Percentiles rank a stretch among this genome's conserved stretches.
phyloP scores from a whole-genome alignment of 2,888 invertebrate genomes.

The Torymus aiolomorphi region DNA sequence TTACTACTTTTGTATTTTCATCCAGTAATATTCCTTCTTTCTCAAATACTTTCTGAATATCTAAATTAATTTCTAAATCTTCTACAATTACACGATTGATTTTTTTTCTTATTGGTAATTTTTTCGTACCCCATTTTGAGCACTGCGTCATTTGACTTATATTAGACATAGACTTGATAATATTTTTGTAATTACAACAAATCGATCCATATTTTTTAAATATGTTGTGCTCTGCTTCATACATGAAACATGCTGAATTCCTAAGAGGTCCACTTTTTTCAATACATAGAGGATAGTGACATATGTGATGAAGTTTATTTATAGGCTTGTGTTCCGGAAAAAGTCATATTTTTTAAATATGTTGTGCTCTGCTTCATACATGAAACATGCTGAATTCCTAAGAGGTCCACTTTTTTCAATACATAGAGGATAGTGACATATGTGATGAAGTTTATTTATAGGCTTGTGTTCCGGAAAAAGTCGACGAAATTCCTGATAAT shows the following conservation, averaged over 20 bases:
- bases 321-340: too few relatives aligned
- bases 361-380: slow-evolving; percentile 18
- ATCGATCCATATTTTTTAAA: slow-evolving; percentile 6
- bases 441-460: slow-evolving; percentile 21
- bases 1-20: too few relatives aligned
- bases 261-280: too few relatives aligned
- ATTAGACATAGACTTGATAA: slow-evolving; percentile 16
- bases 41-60: too few relatives aligned
- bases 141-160: slow-evolving; percentile 20
- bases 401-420: too few relatives aligned
- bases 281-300: too few relatives aligned
- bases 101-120: not conserved
- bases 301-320: too few relatives aligned
- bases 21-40: too few relatives aligned
- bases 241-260: not conserved
- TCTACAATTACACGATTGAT: too few relatives aligned
- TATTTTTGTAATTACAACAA: too few relatives aligned
- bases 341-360: slow-evolving; percentile 11
- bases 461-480: slow-evolving; percentile 4
- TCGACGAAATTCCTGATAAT: not conserved
- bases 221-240: slow-evolving; percentile 14
- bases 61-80: too few relatives aligned
- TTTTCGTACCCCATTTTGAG: slow-evolving; percentile 18
- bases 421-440: too few relatives aligned
- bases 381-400: not conserved